phyloP scores from a whole-genome alignment of 2,888 invertebrate species.

The Blastobasis lacticolella region DNA sequence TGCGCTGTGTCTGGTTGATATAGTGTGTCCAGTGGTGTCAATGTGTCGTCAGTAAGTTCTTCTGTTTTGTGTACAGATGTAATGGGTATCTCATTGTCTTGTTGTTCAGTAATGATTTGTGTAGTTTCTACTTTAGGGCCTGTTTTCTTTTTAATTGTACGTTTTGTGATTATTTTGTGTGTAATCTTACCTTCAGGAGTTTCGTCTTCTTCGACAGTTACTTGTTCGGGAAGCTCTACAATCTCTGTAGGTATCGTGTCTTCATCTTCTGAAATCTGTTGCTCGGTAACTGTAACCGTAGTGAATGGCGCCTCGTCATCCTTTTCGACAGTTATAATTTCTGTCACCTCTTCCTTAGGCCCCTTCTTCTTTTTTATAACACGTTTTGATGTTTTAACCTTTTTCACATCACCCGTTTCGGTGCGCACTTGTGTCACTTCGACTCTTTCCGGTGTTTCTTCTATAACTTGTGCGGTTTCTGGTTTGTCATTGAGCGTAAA shows the following conservation, averaged over 20 bases:
- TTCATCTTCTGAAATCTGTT: constrained; percentile 6
- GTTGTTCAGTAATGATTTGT: constrained; percentile 31
- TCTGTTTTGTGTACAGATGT: not conserved
- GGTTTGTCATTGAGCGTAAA: constrained; percentile 14
- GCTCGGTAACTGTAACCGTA: constrained; percentile 13
- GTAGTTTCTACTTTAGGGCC: constrained; percentile 37
- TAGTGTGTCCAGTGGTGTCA: not conserved
- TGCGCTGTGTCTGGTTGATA: not conserved
- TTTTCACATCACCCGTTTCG: constrained; percentile 24
- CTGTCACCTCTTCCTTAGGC: constrained; percentile 23
- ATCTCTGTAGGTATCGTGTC: constrained; percentile 10
- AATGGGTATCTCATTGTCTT: constrained; percentile 25
- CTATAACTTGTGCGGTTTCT: constrained; percentile 24
- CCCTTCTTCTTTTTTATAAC: constrained; percentile 33
- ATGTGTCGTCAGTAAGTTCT: constrained; percentile 6
- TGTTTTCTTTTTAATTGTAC: constrained; percentile 30
- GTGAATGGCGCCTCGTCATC: constrained; percentile 22
- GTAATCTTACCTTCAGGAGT: constrained; percentile 14
- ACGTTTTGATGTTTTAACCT: constrained; percentile 29
- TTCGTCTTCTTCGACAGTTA: constrained; percentile 17
- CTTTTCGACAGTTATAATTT: constrained; percentile 16
- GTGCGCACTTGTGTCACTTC: constrained; percentile 2
- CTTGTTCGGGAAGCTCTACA: constrained; percentile 39
- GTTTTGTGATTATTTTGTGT: constrained; percentile 20
- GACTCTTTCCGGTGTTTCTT: constrained; percentile 18